Base-by-base conservation (phyloP, 2,888 invertebrate genomes). In the Tetanocera ferruginea region DNA sequence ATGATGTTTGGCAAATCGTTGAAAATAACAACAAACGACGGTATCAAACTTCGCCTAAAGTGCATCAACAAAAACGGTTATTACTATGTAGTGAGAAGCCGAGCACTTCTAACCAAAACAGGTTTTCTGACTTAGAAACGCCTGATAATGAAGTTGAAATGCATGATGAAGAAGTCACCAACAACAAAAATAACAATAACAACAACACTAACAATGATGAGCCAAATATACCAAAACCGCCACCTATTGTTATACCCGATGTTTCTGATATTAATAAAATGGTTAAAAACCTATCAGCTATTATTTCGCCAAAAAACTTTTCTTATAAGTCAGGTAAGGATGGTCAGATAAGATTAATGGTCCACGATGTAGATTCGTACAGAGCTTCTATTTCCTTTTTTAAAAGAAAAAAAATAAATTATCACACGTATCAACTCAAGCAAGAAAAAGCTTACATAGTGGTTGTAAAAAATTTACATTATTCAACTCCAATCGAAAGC, bases 391-490 rank as follows among this genome's bases (percentile, higher is more conserved):
- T 34, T 37, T 6, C n/a, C n/a, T 17, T 23, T 28, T 25, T 25
- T 31, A 23, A 28, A 14, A 28, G 25, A 28, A 28, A 25, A 25
- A 37, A 66, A 66, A 66, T 37, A 19, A 17, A 6, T n/a, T 66
- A 19, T 37, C 66, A 66, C 17, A 66, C n/a, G 1, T 66, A 66
- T 66, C 37, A 66, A n/a, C 66, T 66, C 5, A 66, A 66, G 64
- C 34, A 66, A 34, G 28, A 31, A 66, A 66, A 34, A 66, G 34
- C 14, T 34, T 66, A 31, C 6, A 66, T 11, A 17, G 34, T 28
- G 14, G 64, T 66, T 34, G 14, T 34, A 34, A 28, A 34, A 66
- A 57, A 9, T n/a, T n/a, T n/a, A n/a, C n/a, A n/a, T n/a, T n/a
- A n/a, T n/a, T n/a, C n/a, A n/a, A n/a, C n/a, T n/a, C 51, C 51